Evolutionary conservation across 2,113 vertebrate species (phyloP).

Genomic region (Salvelinus alpinus): DNA sequence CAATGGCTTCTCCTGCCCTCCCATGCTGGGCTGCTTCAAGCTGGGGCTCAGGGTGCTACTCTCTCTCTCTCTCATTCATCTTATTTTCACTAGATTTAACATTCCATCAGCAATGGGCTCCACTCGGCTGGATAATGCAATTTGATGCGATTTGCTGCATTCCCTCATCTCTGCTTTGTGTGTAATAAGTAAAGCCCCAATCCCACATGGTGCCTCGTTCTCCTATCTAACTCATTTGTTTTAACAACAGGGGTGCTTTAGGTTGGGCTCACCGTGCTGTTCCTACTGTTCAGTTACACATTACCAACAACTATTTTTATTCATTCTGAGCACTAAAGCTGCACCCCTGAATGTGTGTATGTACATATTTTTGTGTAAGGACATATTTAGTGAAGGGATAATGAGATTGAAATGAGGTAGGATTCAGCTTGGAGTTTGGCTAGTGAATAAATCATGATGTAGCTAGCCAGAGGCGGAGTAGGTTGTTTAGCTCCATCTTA

Average conservation of each 20-base stretch:
- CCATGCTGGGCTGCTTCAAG: conserved; percentile 37
- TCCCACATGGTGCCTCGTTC: no score
- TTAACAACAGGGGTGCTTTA: conserved; percentile 48
- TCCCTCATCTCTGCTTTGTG: no score
- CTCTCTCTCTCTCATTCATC: conserved; percentile 63
- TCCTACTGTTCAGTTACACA: neutral
- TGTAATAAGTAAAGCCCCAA: no score
- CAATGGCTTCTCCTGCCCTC: conserved; percentile 40
- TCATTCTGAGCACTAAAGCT: neutral
- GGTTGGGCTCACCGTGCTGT: conserved; percentile 27
- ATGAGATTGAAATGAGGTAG: conserved; percentile 17
- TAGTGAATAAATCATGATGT: neutral
- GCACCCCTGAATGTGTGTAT: conserved; percentile 10
- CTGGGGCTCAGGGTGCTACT: conserved; percentile 47
- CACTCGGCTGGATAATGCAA: conserved; percentile 45
- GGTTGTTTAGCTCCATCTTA: neutral
- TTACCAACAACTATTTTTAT: no score
- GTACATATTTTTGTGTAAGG: conserved; percentile 7
- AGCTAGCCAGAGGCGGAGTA: neutral
- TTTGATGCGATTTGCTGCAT: no score
- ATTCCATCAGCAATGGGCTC: conserved; percentile 68
- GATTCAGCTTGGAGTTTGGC: neutral
- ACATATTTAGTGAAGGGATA: conserved; percentile 8
- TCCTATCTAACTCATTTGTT: no score
- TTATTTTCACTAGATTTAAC: conserved; percentile 73